Evolutionary conservation across 2,113 vertebrate species (phyloP).

Genomic region (Danionella cerebrum): DNA sequence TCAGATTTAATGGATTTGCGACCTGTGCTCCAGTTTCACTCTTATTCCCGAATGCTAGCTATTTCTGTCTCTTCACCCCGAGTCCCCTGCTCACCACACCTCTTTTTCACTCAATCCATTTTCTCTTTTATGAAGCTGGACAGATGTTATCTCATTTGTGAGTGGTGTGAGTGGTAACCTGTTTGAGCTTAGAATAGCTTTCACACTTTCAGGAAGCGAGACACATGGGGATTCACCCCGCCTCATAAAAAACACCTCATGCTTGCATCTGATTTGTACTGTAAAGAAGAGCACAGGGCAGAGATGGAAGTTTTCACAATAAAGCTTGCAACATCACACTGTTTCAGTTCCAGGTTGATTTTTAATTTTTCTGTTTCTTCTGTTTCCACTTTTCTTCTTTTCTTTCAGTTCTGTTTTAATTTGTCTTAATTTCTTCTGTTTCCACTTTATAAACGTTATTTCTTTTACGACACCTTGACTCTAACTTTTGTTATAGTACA

Average conservation of each 20-base stretch:
- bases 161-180: neutral
- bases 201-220: neutral
- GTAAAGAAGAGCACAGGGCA: neutral
- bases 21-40: neutral
- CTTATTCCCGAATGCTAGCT: neutral
- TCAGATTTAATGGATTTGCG: slow-evolving; percentile 18
- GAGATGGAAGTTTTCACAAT: neutral
- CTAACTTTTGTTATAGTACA: too few relatives aligned
- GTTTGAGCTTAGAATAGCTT: neutral
- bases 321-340: neutral
- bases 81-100: neutral
- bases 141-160: neutral
- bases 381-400: too few relatives aligned
- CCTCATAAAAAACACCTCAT: neutral
- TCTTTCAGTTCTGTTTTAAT: too few relatives aligned
- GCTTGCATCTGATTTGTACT: neutral
- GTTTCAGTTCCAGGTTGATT: too few relatives aligned
- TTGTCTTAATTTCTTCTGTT: too few relatives aligned
- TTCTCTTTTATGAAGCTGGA: neutral
- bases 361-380: too few relatives aligned
- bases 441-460: too few relatives aligned
- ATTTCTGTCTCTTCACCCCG: slow-evolving; percentile 1
- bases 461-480: too few relatives aligned
- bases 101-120: neutral
- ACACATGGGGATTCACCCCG: neutral